Evolutionary conservation across 2,888 invertebrate genomes (phyloP).

Genomic region (Erynnis tages): DNA sequence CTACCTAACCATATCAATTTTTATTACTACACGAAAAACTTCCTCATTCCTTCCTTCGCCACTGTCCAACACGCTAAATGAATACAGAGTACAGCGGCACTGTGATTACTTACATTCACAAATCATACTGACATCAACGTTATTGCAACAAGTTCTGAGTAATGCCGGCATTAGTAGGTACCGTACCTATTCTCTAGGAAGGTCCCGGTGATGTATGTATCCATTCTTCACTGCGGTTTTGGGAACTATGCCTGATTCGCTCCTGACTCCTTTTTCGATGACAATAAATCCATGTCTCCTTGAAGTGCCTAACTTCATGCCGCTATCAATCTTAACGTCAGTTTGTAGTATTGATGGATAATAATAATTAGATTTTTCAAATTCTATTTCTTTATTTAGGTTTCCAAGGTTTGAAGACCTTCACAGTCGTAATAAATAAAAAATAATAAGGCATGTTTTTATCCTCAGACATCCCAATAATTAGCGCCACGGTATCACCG

Average conservation of each 20-base stretch:
- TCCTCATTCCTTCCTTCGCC: neutral
- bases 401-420: too few relatives aligned
- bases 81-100: conserved; percentile 23
- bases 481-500: too few relatives aligned
- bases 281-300: conserved; percentile 2
- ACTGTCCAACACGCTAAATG: conserved; percentile 10
- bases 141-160: conserved; percentile 62
- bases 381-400: too few relatives aligned
- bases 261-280: conserved; percentile 5
- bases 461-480: too few relatives aligned
- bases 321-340: neutral
- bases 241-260: conserved; percentile 30
- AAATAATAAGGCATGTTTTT: too few relatives aligned
- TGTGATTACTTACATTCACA: conserved; percentile 59
- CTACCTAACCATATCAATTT: too few relatives aligned
- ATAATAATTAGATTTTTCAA: too few relatives aligned
- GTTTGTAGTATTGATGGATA: neutral
- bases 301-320: neutral
- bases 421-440: too few relatives aligned
- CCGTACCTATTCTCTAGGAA: conserved; percentile 46
- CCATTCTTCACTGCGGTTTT: conserved; percentile 50
- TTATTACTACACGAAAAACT: too few relatives aligned
- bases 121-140: conserved; percentile 63
- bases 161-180: conserved; percentile 46
- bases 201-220: conserved; percentile 50